Percentiles rank a stretch among this genome's conserved stretches.
Evolutionary conservation across 1,140 invertebrate species (phyloP).

Genomic region (Drosophila prosaltans): DNA sequence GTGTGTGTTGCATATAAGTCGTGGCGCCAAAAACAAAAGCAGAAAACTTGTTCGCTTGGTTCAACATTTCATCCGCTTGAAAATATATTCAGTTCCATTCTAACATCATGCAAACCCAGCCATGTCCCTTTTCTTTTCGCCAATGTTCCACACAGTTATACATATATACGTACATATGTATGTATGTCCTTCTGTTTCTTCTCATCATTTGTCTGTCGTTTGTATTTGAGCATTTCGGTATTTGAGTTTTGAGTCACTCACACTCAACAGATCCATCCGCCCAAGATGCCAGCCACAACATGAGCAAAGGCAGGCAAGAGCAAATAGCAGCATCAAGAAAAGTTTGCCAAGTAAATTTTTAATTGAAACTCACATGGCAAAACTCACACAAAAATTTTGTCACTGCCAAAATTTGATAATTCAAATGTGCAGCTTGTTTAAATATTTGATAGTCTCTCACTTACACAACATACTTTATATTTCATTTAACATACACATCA

Average conservation of each 20-base stretch:
- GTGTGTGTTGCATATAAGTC: conserved; percentile 42
- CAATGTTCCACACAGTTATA: neutral
- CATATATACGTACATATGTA: neutral
- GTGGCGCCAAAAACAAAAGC: conserved; percentile 73
- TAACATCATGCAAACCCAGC: neutral
- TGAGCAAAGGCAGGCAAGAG: neutral
- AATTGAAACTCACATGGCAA: conserved; percentile 61
- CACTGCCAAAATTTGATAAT: conserved; percentile 54
- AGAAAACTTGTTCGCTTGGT: conserved; percentile 48
- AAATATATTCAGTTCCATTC: conserved; percentile 67
- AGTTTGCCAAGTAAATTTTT: conserved; percentile 64
- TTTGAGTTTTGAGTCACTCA: conserved; percentile 52
- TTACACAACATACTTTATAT: neutral
- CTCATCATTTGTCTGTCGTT: conserved; percentile 59
- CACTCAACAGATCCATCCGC: neutral
- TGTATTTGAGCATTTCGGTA: conserved; percentile 63
- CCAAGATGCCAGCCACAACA: conserved; percentile 35
- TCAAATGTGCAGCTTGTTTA: conserved; percentile 54
- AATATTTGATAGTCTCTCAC: conserved; percentile 49
- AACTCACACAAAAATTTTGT: conserved; percentile 41
- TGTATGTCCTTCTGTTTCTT: conserved; percentile 29
- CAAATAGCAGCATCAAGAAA: conserved; percentile 16
- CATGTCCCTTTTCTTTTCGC: neutral
- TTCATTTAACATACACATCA: too few species aligned
- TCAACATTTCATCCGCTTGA: conserved; percentile 73